Evolutionary conservation across 1,140 invertebrate genomes (phyloP), one percentile per base, ranked within the genome.

Genomic region (Drosophila ogumai): DNA sequence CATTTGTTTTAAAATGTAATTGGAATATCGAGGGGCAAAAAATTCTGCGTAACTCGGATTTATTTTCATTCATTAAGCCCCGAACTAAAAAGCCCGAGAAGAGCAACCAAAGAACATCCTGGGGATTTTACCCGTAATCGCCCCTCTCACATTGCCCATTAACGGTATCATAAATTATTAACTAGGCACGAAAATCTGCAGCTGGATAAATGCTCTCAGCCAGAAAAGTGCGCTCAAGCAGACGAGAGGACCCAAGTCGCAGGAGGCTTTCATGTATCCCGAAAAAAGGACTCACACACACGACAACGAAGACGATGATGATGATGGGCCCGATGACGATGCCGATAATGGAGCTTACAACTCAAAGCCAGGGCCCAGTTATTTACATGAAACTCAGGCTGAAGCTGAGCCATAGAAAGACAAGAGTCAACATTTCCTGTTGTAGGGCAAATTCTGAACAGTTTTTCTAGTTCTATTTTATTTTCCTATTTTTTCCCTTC

Each of bases 161-260:
- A 79, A 78, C 58, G 47, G 59, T 59, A 63, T 78, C 76, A 79
- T 79, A 79, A 79, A 79, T 79, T 71, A 78, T 79, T 79, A 72
- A 79, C 75, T 78, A 78, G 75, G 64, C 74, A 61, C 57, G 55
- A 71, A 78, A 78, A 79, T 58, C 75, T 64, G 75, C 57, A 78
- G 66, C 57, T 58, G 75, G 74, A 79, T 79, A 79, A 79, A 78
- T 38, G 75, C 75, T 77, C n/a, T 79, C 75, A 78, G 75, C 54
- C 75, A 69, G 75, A 78, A 78, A 78, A 69, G 43, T 78, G 75
- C 75, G 75, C 47, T 71, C 49, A 71, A 69, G 75, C 75, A 71
- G 57, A 78, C 43, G 54, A 50, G 54, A 50, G 40, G 47, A 25
- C 46, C 47, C 56, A 44, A 61, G 41, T 25, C 40, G 58, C 40